A percentile compares a stretch with the other conserved stretches of the same genome.
These are phyloP conservation scores for Maccullochella peelii DNA, from an alignment of 2,113 vertebrate genomes.

Conservation along the genomic window DNA sequence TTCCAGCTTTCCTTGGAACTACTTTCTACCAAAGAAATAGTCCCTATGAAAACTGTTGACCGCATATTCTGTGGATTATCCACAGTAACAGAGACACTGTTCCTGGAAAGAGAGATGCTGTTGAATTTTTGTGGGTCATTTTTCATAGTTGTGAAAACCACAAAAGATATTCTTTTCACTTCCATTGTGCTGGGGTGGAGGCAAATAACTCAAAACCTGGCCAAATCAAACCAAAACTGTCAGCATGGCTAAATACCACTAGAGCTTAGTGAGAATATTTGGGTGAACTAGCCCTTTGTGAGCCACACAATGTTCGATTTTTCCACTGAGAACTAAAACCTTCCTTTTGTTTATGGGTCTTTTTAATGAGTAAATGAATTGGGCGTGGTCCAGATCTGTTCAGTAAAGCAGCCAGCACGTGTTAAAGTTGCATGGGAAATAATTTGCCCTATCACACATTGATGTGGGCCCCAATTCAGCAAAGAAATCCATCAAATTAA, in stretches of 20 bases:
- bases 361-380: slow-evolving; percentile 17
- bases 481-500: not conserved
- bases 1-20: not conserved
- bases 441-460: slow-evolving; percentile 12
- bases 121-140: not conserved
- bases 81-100: not conserved
- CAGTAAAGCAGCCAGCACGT: not conserved
- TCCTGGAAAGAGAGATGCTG: not conserved
- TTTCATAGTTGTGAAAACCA: not conserved
- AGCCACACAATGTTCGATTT: not conserved
- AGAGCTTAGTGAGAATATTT: not conserved
- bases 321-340: not conserved
- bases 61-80: not conserved
- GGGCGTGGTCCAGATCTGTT: not conserved
- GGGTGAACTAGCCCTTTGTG: not conserved
- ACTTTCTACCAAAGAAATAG: not conserved
- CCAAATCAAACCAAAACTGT: not conserved
- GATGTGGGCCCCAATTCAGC: not conserved
- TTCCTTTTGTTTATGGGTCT: slow-evolving; percentile 19
- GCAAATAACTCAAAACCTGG: not conserved
- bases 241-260: not conserved
- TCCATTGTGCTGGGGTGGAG: not conserved
- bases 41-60: not conserved
- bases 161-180: not conserved
- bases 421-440: not conserved